Percentiles rank a stretch among this genome's conserved stretches.
phyloP scores from a whole-genome alignment of 2,797 vertebrate species.

The Mycteria americana region DNA sequence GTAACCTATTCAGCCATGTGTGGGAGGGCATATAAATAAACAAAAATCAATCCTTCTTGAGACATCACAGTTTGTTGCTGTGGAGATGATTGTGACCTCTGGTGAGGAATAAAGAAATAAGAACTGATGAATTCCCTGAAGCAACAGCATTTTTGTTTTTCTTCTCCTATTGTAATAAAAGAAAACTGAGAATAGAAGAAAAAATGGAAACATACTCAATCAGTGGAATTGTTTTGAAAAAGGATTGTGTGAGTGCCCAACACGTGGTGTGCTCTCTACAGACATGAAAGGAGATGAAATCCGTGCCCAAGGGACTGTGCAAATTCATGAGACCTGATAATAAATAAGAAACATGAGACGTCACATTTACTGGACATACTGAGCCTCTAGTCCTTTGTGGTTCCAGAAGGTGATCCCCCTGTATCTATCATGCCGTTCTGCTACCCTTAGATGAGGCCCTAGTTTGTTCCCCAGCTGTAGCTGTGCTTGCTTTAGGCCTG shows the following conservation, averaged over 20 bases:
- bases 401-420: not conserved
- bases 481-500: not conserved
- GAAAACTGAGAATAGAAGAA: not conserved
- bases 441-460: not conserved
- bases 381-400: not conserved
- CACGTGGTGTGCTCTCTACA: not conserved
- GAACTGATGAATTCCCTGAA: slow-evolving; percentile 19
- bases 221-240: not conserved
- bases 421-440: not conserved
- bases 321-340: not conserved
- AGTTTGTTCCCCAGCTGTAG: not conserved
- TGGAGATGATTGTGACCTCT: slow-evolving; percentile 51
- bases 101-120: slow-evolving; percentile 19
- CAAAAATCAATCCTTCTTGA: slow-evolving; percentile 45
- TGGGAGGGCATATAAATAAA: slow-evolving; percentile 26
- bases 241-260: not conserved
- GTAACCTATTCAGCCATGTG: not conserved
- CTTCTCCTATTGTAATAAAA: slow-evolving; percentile 13
- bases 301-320: not conserved
- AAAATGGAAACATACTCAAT: not conserved
- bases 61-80: slow-evolving; percentile 48
- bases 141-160: slow-evolving; percentile 22
- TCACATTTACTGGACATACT: not conserved
- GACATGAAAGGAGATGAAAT: not conserved
- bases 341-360: not conserved